phyloP scores from a whole-genome alignment of 2,888 invertebrate species.

The Anorthoa munda region DNA sequence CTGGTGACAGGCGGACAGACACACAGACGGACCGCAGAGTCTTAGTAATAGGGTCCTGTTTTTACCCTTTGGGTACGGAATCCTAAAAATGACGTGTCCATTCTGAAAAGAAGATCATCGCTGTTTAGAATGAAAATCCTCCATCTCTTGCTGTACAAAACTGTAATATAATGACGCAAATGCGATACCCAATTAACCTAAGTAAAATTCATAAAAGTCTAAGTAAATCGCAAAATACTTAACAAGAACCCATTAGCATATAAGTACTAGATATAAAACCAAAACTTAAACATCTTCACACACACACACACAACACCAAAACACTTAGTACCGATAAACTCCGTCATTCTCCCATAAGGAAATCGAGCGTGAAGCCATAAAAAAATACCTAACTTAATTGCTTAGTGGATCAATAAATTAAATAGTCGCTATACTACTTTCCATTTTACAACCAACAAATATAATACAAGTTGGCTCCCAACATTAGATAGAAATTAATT shows the following conservation, averaged over 20 bases:
- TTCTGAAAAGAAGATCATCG: no score
- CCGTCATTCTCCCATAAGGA: neutral
- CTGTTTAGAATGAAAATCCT: no score
- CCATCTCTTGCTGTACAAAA: no score
- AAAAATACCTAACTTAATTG: conserved; percentile 50
- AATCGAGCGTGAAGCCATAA: conserved; percentile 54
- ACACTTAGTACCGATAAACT: conserved; percentile 8
- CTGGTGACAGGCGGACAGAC: no score
- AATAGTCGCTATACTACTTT: conserved; percentile 72
- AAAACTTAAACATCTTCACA: neutral
- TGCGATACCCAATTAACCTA: neutral
- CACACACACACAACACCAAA: neutral
- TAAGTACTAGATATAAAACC: conserved; percentile 23
- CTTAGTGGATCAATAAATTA: conserved; percentile 52
- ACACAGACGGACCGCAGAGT: no score
- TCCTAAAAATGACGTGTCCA: no score
- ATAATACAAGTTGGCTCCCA: conserved; percentile 74
- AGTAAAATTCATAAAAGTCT: no score
- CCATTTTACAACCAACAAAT: conserved; percentile 79
- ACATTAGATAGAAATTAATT: conserved; percentile 71
- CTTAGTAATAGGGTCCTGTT: no score
- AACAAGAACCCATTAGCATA: neutral
- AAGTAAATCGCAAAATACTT: neutral
- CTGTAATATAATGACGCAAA: neutral
- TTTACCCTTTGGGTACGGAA: no score